Base-by-base conservation (phyloP, 2,797 vertebrate genomes). In the Acanthopagrus latus region DNA sequence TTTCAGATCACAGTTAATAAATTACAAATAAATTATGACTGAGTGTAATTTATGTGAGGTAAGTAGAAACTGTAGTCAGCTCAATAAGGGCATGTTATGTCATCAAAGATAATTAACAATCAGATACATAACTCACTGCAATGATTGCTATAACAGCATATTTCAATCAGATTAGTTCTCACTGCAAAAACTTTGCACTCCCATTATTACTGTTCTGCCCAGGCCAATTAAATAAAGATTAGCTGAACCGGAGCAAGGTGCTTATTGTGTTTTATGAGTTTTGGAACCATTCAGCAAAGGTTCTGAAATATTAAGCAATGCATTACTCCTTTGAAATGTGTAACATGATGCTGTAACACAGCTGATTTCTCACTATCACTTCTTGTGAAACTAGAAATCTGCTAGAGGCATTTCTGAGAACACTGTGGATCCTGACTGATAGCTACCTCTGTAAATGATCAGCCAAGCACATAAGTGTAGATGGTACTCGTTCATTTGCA, bases 371-470 rank as follows among this genome's bases (percentile, higher is more conserved):
- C 68, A 52, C 58, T 0, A 0, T 8, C 7, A 17, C 46, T 59
- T 54, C 52, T 48, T 62, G 23, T 67, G 20, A 71, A 76, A 69
- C 48, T 75, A 29, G 25, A 66, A 78, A n/a, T 4, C 18, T 38
- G 29, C 64, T 64, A 11, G 2, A 62, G 73, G 69, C 59, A 70
- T 68, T 71, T 80, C 43, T 25, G 38, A 66, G 75, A 59, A 76
- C 70, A 23, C 25, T 16, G 20, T 16, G 20, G 7, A 59, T 25
- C 12, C 13, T 71, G 50, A 7, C 64, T 60, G 55, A 71, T 50
- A 72, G 27, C 12, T 29, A 70, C 14, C 56, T 56, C 66, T 69
- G 63, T 65, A 51, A 70, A 80, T n/a, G 41, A 72, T 75, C 59
- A 74, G 0, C 58, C 38, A 38, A 52, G 27, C 55, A 57, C 18